Evolutionary conservation across 53 echinoderm and acorn worm genomes (phyloP).

Genomic region (Paelopatides confundens): DNA sequence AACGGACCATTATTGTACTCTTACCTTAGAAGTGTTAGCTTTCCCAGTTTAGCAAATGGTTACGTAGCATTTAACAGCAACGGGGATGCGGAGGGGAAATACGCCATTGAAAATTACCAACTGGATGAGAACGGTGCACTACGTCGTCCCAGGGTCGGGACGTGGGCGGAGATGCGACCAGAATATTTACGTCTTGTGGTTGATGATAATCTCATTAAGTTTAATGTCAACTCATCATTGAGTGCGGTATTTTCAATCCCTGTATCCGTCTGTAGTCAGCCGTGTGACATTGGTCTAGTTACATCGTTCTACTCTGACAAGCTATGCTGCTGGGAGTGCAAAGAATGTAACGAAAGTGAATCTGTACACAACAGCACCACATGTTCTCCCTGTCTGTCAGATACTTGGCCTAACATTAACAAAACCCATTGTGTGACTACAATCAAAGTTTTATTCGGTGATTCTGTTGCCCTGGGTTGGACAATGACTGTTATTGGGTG

Average conservation of each 20-base stretch:
- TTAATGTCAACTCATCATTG: conserved; percentile 54
- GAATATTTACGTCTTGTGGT: conserved; percentile 51
- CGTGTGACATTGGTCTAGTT: conserved; percentile 58
- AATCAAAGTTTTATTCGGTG: conserved; percentile 56
- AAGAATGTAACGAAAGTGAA: conserved; percentile 59
- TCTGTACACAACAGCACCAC: conserved; percentile 52
- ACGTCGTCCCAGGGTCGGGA: conserved; percentile 61
- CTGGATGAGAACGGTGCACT: conserved; percentile 31
- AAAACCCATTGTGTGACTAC: conserved; percentile 67
- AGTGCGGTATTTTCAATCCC: conserved; percentile 49
- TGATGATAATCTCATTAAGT: conserved; percentile 39
- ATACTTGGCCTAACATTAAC: conserved; percentile 74
- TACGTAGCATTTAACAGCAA: conserved; percentile 67
- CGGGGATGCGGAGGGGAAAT: conserved; percentile 76
- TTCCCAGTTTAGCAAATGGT: conserved; percentile 85
- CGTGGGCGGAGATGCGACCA: conserved; percentile 57
- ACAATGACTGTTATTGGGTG: conserved; percentile 3
- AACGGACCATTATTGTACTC: conserved; percentile 61
- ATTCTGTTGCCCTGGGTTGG: conserved; percentile 55
- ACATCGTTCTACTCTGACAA: conserved; percentile 58
- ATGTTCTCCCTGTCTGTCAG: conserved; percentile 61
- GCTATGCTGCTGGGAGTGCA: conserved; percentile 87
- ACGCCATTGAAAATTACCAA: conserved; percentile 78
- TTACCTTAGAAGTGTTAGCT: conserved; percentile 56
- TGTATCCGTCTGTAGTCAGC: conserved; percentile 72